A percentile compares a stretch with the other conserved stretches of the same genome.
These are phyloP conservation scores for Bettongia penicillata DNA, from an alignment of 2,113 vertebrate genomes.

Conservation along the genomic window DNA sequence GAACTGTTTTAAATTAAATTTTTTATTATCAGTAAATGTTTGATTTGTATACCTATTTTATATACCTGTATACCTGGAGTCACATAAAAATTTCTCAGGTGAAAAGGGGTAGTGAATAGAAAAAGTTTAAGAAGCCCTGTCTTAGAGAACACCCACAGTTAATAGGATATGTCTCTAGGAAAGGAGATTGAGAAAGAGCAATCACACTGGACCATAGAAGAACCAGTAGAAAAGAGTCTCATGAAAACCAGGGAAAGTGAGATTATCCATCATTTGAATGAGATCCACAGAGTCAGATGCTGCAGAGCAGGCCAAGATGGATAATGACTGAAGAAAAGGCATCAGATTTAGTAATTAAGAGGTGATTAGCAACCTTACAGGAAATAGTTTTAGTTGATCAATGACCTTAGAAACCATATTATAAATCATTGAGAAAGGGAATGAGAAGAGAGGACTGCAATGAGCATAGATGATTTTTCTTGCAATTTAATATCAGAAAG, in stretches of 20 bases:
- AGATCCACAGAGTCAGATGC: background rate
- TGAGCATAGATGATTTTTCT: background rate
- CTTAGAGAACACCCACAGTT: background rate
- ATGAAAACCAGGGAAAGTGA: background rate
- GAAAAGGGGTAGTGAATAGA: too few species aligned
- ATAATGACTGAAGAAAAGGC: background rate
- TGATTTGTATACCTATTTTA: too few species aligned
- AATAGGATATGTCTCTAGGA: background rate
- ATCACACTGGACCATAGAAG: background rate
- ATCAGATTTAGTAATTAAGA: background rate
- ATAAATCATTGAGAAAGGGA: background rate
- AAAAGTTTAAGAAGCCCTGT: too few species aligned
- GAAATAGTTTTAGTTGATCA: too few species aligned
- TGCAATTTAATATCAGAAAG: background rate
- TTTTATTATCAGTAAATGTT: too few species aligned
- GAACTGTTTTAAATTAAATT: too few species aligned
- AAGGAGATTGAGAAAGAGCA: background rate
- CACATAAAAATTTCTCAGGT: too few species aligned
- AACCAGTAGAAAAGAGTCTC: background rate
- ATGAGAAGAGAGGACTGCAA: background rate
- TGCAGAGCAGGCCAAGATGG: background rate
- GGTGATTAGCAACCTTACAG: background rate
- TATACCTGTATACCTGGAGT: too few species aligned
- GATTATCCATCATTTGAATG: background rate
- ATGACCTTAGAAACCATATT: background rate